These are phyloP conservation scores for Gila robusta DNA, from an alignment of 2,797 vertebrate genomes.

Conservation along the genomic window DNA sequence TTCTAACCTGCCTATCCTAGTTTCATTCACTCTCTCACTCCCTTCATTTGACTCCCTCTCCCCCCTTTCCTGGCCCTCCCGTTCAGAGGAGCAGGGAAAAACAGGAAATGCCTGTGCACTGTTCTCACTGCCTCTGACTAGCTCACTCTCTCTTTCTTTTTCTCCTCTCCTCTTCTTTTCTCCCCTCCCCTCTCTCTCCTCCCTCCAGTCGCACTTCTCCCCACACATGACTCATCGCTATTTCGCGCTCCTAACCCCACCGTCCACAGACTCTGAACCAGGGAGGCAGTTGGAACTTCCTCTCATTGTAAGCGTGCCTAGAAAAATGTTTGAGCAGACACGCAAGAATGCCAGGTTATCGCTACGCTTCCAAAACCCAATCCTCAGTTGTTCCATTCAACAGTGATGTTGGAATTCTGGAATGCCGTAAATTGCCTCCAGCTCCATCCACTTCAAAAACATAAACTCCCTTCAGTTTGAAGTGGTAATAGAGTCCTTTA, in stretches of 20 bases:
- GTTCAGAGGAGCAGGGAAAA: constrained; percentile 67
- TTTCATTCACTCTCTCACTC: constrained; percentile 19
- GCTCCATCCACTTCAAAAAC: constrained; percentile 19
- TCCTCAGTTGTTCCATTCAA: constrained; percentile 44
- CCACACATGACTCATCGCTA: constrained; percentile 51
- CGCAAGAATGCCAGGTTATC: constrained; percentile 53
- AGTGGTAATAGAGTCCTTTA: neutral
- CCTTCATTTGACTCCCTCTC: constrained; percentile 37
- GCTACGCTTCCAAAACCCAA: constrained; percentile 25
- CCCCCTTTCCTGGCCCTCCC: constrained; percentile 68
- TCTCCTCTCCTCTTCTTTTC: constrained; percentile 54
- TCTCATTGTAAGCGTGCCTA: constrained; percentile 74
- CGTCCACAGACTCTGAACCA: constrained; percentile 61
- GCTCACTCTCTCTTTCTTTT: constrained; percentile 62
- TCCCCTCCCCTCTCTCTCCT: constrained; percentile 21
- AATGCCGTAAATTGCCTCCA: constrained; percentile 39
- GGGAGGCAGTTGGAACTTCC: constrained; percentile 76
- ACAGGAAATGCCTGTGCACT: constrained; percentile 82
- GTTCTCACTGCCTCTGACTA: constrained; percentile 75
- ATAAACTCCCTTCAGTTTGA: neutral
- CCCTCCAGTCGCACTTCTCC: constrained; percentile 42
- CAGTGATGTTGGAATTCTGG: constrained; percentile 49
- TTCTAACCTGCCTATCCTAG: constrained; percentile 64
- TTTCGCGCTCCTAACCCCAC: constrained; percentile 45
- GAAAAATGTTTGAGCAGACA: constrained; percentile 53